Base-by-base conservation (phyloP, 2,797 vertebrate species). In the Saxicola maurus region DNA sequence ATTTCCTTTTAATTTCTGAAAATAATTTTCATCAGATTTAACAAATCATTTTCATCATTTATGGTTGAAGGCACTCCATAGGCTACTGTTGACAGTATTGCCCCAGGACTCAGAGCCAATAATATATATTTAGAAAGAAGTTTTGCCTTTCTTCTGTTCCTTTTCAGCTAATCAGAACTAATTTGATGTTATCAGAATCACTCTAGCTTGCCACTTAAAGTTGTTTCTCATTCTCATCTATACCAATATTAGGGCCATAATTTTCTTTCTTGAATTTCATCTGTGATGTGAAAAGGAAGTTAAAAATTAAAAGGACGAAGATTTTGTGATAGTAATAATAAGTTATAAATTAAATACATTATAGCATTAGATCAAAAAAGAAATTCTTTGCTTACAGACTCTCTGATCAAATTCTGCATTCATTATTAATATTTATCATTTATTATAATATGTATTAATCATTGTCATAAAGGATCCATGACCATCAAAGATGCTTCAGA, bases 101-200 rank as follows among this genome's bases (percentile, higher is more conserved):
- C 83, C 65, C 38, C 38, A 49, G 60, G 71, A 82, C 71, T 90
- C 69, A 86, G 52, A 83, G 69, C 27, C 62, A 69, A 14, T 86
- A 62, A 74, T 64, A 45, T 45, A 68, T 43, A 75, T 37, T 78
- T 76, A 89, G 73, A 74, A 83, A 79, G 56, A 74, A 87, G 15
- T 43, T 85, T 40, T 87, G 65, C 67, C 51, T 66, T 72, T 85
- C 40, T 73, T 87, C 73, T 90, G 19, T 78, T 81, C 45, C 33
- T 87, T 94, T 85, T 62, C 74, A 91, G 64, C 80, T 83, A 89
- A 90, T 93, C 69, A 89, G 76, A 87, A 94, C 35, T 75, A 86
- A 94, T 86, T 86, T 69, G 82, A 69, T 85, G 40, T 81, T 82
- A 89, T 37, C 82, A 85, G 40, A 85, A 53, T 85, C 37, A 78